Evolutionary conservation across 2,888 invertebrate species (phyloP).

Genomic region (Acleris sparsana): DNA sequence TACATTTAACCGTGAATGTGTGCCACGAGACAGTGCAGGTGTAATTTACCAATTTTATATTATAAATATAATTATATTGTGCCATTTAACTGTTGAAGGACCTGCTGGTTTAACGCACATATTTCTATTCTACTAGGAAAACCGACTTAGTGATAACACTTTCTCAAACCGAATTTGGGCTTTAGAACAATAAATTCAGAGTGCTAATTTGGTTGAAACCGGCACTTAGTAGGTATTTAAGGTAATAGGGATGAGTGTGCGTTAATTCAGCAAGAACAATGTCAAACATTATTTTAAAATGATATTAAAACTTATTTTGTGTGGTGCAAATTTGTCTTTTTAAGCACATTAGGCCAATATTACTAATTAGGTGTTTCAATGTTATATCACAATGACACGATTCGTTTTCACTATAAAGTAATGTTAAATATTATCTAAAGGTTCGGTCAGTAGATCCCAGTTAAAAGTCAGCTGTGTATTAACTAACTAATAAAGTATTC

Average conservation of each 20-base stretch:
- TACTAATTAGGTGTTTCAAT: not conserved
- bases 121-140: not conserved
- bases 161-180: no score
- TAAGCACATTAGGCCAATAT: not conserved
- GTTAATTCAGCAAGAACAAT: conserved; percentile 6
- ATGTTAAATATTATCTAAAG: not conserved
- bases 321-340: conserved; percentile 12
- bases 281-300: not conserved
- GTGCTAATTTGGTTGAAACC: no score
- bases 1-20: conserved; percentile 45
- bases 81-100: conserved; percentile 18
- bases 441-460: conserved; percentile 42
- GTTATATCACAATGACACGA: not conserved
- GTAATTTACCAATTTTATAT: conserved; percentile 54
- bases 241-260: not conserved
- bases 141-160: no score
- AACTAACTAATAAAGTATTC: conserved; percentile 37
- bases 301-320: not conserved
- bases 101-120: conserved; percentile 8
- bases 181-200: no score
- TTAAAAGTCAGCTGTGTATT: conserved; percentile 42
- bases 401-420: not conserved
- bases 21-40: conserved; percentile 79
- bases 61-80: conserved; percentile 28
- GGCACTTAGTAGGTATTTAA: no score